These are phyloP conservation scores for Diplodus sargus DNA, from an alignment of 2,797 vertebrate species.

Conservation along the genomic window DNA sequence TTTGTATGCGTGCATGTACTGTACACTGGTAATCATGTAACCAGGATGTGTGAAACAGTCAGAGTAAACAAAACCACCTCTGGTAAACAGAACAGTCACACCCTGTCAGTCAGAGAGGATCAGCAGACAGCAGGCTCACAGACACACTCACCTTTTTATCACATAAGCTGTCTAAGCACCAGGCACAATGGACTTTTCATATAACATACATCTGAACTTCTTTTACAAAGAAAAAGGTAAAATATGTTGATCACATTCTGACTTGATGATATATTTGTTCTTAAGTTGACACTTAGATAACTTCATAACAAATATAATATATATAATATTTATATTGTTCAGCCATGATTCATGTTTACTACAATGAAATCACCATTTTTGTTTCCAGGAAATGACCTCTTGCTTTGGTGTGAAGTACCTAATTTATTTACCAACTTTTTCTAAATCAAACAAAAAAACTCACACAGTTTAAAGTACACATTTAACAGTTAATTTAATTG, in stretches of 20 bases:
- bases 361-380: not conserved
- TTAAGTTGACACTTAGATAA: not conserved
- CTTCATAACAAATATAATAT: not conserved
- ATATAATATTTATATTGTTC: not conserved
- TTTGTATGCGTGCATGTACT: conserved; percentile 21
- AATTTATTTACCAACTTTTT: not conserved
- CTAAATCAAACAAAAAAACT: not conserved
- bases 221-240: too few species aligned
- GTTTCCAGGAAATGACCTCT: not conserved
- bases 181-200: not conserved
- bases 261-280: not conserved
- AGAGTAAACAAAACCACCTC: conserved; percentile 77
- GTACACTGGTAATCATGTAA: conserved; percentile 55
- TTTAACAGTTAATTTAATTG: not conserved
- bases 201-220: not conserved
- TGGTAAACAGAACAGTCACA: conserved; percentile 74
- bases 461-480: not conserved
- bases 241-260: not conserved
- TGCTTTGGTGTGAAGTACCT: not conserved
- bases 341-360: not conserved
- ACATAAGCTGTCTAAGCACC: conserved; percentile 8
- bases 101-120: conserved; percentile 24
- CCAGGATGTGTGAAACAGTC: conserved; percentile 82
- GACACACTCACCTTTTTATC: not conserved
- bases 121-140: not conserved